Base-by-base conservation (phyloP, 2,113 vertebrate species). In the Hyla sarda region DNA sequence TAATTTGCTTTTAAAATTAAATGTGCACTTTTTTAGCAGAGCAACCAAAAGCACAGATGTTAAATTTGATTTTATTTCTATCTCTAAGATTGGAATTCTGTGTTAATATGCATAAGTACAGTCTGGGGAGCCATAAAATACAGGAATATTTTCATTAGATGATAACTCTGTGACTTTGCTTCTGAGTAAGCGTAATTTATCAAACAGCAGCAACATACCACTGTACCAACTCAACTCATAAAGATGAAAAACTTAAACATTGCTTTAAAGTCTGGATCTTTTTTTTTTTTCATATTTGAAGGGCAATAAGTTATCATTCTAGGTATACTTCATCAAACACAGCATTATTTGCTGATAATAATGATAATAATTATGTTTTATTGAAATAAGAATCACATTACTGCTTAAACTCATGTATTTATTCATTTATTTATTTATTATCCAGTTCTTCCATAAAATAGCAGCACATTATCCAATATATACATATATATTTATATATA, bases 101-200 rank as follows among this genome's bases (percentile, higher is more conserved):
- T 93, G 92, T 94, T 92, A 93, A 93, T 94, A 95, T 94, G 92
- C 93, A 93, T 88, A 94, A 94, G 88, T 93, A 89, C 89, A 92
- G 91, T 83, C 90, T 82, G 81, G 93, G 92, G 95, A 95, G 90
- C 88, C 89, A 91, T 95, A 93, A 95, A 95, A 91, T 89, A 89
- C 87, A 86, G 90, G 41, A 93, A 81, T 92, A 92, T 94, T 94
- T 94, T 94, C 90, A 92, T 94, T 94, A 95, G 89, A 89, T 92
- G 91, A 93, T 93, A 75, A 89, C 89, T 91, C 84, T 92, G 87
- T 37, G 91, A 88, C 89, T 93, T 91, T 92, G 92, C 88, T 92
- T 95, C 92, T 85, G 89, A 91, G 87, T 82, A 92, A 92, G 92
- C 91, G 90, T 92, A 93, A 94, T 93, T 92, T 92, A 93, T 94